A percentile compares a stretch with the other conserved stretches of the same genome.
These are phyloP conservation scores for Calycopis cecrops DNA, from an alignment of 1,140 invertebrate species.

Conservation along the genomic window DNA sequence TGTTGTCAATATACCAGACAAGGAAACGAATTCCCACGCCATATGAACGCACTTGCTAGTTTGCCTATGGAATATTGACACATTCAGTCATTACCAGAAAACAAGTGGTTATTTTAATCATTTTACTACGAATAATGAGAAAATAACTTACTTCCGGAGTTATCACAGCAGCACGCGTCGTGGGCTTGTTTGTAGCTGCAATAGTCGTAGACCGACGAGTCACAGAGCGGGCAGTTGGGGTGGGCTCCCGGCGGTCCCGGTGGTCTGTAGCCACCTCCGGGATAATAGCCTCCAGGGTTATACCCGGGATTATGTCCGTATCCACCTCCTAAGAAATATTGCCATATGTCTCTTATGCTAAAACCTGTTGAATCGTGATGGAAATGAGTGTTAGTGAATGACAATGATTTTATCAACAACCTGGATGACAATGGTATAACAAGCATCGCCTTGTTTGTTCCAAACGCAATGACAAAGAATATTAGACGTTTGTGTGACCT, in stretches of 20 bases:
- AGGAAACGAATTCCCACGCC: too few relatives aligned
- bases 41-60: too few relatives aligned
- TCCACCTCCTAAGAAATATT: constrained; percentile 61
- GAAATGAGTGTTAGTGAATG: constrained; percentile 28
- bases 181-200: constrained; percentile 84
- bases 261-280: constrained; percentile 31
- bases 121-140: background rate
- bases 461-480: too few relatives aligned
- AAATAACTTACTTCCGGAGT: constrained; percentile 74
- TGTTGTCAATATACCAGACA: too few relatives aligned
- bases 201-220: constrained; percentile 84
- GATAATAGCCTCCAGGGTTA: constrained; percentile 33
- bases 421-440: background rate
- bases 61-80: too few relatives aligned
- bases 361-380: constrained; percentile 60
- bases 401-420: constrained; percentile 17
- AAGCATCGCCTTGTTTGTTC: too few relatives aligned
- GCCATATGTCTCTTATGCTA: constrained; percentile 59
- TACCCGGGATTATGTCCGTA: constrained; percentile 40
- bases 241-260: constrained; percentile 57
- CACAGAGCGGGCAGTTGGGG: constrained; percentile 80
- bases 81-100: too few relatives aligned
- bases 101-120: background rate
- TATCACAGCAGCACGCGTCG: constrained; percentile 83
- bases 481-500: too few relatives aligned